Conservation (phyloP, 2,113 vertebrate species). For the Hippotragus niger region DNA sequence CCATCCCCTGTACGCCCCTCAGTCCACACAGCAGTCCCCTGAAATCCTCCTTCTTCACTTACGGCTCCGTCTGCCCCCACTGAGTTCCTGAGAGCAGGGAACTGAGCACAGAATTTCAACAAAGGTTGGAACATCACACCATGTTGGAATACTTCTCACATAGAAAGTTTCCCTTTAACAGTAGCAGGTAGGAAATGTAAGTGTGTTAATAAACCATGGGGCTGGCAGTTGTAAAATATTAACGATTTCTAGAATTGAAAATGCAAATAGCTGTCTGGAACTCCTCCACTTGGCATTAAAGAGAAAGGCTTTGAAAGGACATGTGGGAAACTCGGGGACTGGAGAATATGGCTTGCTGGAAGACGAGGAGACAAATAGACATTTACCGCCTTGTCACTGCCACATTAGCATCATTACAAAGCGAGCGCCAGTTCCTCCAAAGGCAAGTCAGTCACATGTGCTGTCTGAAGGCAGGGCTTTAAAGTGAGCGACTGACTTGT, state of each 20-base stretch:
- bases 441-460: not conserved
- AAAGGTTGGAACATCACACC: not conserved
- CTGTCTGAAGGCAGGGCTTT: not conserved
- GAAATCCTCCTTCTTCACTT: not conserved
- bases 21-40: accelerated
- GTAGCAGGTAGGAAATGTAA: conserved; percentile 30
- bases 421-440: not conserved
- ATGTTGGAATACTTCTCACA: not conserved
- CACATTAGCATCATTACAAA: not conserved
- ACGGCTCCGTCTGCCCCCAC: accelerated
- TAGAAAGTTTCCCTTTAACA: conserved; percentile 26
- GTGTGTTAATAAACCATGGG: conserved; percentile 43
- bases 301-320: conserved; percentile 53
- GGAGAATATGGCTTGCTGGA: not conserved
- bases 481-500: not conserved
- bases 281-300: conserved; percentile 50
- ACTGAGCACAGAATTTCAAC: not conserved
- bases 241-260: conserved; percentile 65
- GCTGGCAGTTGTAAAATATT: conserved; percentile 59
- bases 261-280: conserved; percentile 64
- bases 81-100: not conserved
- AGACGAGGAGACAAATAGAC: not conserved
- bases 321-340: not conserved
- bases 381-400: not conserved
- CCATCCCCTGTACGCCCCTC: accelerated